These are phyloP conservation scores for Anoplophora glabripennis DNA, from an alignment of 1,140 invertebrate genomes.

Conservation along the genomic window DNA sequence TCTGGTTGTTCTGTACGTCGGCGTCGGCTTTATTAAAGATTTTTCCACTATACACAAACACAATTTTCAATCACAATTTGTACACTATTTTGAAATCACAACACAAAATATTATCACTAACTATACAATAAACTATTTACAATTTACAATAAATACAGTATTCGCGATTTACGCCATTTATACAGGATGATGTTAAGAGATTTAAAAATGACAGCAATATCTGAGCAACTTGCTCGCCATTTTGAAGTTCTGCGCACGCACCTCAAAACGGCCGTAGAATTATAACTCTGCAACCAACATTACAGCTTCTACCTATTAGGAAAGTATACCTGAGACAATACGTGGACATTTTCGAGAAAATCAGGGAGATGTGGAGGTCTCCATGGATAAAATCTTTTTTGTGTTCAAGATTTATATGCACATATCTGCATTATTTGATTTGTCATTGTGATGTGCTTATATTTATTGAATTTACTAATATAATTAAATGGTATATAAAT, in stretches of 20 bases:
- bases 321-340: too few relatives aligned
- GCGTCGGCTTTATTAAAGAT: slow-evolving; percentile 46
- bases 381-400: too few relatives aligned
- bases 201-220: slow-evolving; percentile 49
- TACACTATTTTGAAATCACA: slow-evolving; percentile 43
- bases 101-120: slow-evolving; percentile 52
- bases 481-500: too few relatives aligned
- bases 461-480: too few relatives aligned
- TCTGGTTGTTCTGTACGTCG: slow-evolving; percentile 32
- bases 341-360: too few relatives aligned
- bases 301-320: too few relatives aligned
- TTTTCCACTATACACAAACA: slow-evolving; percentile 45
- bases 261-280: slow-evolving; percentile 19
- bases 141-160: slow-evolving; percentile 47
- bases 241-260: slow-evolving; percentile 42
- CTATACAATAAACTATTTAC: slow-evolving; percentile 52
- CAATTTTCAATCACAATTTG: slow-evolving; percentile 45
- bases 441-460: too few relatives aligned
- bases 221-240: slow-evolving; percentile 45
- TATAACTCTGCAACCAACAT: too few relatives aligned
- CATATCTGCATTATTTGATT: too few relatives aligned
- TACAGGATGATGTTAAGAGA: slow-evolving; percentile 45
- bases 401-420: too few relatives aligned
- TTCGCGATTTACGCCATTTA: slow-evolving; percentile 48
- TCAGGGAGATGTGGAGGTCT: too few relatives aligned